Percentiles rank a stretch among this genome's conserved stretches.
Evolutionary conservation across 2,113 vertebrate species (phyloP).

Genomic region (Dipodomys ordii): DNA sequence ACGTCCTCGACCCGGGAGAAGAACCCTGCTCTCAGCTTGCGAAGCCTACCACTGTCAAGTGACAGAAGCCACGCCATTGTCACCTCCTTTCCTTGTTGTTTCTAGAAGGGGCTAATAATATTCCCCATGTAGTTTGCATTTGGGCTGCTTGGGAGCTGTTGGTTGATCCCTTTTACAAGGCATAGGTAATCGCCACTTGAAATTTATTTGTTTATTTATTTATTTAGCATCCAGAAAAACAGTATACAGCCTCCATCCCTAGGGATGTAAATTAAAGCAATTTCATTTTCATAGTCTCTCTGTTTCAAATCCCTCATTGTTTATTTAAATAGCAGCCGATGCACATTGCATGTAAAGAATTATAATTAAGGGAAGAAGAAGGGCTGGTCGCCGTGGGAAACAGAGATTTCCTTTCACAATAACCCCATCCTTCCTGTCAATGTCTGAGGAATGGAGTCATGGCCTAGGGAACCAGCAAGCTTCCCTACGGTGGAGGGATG

Average conservation of each 20-base stretch:
- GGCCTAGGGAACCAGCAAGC: background rate
- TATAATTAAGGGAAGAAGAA: slow-evolving; percentile 55
- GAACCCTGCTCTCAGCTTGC: background rate
- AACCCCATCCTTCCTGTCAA: background rate
- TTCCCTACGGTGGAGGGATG: background rate
- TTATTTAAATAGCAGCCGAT: slow-evolving; percentile 68
- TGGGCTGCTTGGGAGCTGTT: background rate
- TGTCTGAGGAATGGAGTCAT: background rate
- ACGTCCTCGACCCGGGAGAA: background rate
- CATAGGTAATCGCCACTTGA: background rate
- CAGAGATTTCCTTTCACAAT: background rate
- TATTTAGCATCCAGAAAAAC: slow-evolving; percentile 56
- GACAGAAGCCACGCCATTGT: background rate
- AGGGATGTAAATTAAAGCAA: slow-evolving; percentile 69
- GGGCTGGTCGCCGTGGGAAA: slow-evolving; percentile 15
- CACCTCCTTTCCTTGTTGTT: background rate
- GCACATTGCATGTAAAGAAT: slow-evolving; percentile 57
- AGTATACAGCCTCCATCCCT: background rate
- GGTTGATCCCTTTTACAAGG: background rate
- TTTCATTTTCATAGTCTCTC: slow-evolving; percentile 74
- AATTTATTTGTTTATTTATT: slow-evolving; percentile 58
- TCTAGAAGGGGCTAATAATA: background rate
- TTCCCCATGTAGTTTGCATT: background rate
- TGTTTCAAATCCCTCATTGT: slow-evolving; percentile 69
- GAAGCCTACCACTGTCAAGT: background rate